Percentiles rank a stretch among this genome's conserved stretches.
Evolutionary conservation across 2,888 invertebrate species (phyloP).

Genomic region (Rhagophthalmus giganteus): DNA sequence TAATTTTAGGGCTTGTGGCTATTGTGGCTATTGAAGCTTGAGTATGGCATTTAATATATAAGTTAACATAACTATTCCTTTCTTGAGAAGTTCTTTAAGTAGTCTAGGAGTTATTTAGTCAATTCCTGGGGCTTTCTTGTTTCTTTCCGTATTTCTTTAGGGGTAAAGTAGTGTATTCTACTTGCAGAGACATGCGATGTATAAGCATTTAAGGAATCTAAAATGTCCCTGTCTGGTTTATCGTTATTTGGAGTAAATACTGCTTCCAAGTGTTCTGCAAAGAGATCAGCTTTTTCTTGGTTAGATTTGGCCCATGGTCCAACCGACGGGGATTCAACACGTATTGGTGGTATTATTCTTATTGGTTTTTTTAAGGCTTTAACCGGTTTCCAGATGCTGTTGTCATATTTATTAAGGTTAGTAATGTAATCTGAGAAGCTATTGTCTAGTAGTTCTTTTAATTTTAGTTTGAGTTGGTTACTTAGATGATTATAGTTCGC

Average conservation of each 20-base stretch:
- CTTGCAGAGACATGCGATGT: neutral
- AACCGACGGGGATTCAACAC: neutral
- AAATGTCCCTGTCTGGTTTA: neutral
- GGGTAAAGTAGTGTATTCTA: too few species aligned
- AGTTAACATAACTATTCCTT: neutral
- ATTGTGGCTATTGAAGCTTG: neutral
- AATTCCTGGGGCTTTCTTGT: neutral
- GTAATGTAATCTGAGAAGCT: too few species aligned
- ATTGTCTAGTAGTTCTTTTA: too few species aligned
- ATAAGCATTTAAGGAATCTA: neutral
- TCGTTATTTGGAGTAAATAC: neutral
- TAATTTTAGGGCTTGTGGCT: too few species aligned
- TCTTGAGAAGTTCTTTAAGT: neutral
- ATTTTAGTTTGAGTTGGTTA: too few species aligned
- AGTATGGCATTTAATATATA: neutral
- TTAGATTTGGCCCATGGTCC: neutral
- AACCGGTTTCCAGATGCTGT: too few species aligned
- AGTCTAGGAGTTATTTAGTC: neutral
- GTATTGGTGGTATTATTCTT: too few species aligned
- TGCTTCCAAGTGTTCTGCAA: too few species aligned
- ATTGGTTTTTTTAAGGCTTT: too few species aligned
- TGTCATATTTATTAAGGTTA: neutral
- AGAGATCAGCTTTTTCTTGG: neutral
- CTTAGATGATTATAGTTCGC: conserved; percentile 1
- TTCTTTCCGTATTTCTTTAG: neutral